Base-by-base conservation (phyloP, 2,888 invertebrate genomes). In the Plagodis pulveraria region DNA sequence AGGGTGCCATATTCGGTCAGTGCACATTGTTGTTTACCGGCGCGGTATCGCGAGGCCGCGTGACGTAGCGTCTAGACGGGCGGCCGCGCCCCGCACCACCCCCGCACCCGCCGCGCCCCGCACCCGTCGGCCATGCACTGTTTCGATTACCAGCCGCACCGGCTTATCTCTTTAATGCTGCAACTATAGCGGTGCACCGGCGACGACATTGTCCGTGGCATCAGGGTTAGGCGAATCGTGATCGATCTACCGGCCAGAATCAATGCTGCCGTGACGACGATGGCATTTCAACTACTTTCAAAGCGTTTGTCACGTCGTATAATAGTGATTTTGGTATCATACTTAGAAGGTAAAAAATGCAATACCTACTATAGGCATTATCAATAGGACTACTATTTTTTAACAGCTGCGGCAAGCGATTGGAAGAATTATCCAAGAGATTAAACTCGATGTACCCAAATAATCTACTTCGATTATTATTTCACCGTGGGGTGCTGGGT, bases 1-100 rank as follows among this genome's bases (percentile, higher is more conserved):
- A 81, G 86, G 84, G 86, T 90, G 88, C 91, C 90, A 87, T 91
- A 90, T 91, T 90, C 91, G 91, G 91, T 90, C 91, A 91, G 88
- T 90, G 90, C 89, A 91, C 91, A 91, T 84, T 86, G 89, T 91
- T 91, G 91, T 91, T 91, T 91, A 91, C 90, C 89, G 90, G 90
- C 91, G 93, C 93, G 87, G 87, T 93, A 93, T 92, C 93, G 89
- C 93, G 93, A 88, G 93, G 93, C 93, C 94, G 93, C 84, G 93
- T 93, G 93, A 93, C 93, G 93, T 93, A 91, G 91, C 87, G 91
- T 91, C 91, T 91, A 91, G 91, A 91, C 91, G 86, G 79, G 80
- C 81, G 76, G 77, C 77, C 78, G 75, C 76, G 80, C 79, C 82
- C 79, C 76, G 70, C 77, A 50, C 70, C 59, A n/a, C 51, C 51